These are phyloP conservation scores for Campoplex nolae DNA, from an alignment of 2,888 invertebrate species.

Conservation along the genomic window DNA sequence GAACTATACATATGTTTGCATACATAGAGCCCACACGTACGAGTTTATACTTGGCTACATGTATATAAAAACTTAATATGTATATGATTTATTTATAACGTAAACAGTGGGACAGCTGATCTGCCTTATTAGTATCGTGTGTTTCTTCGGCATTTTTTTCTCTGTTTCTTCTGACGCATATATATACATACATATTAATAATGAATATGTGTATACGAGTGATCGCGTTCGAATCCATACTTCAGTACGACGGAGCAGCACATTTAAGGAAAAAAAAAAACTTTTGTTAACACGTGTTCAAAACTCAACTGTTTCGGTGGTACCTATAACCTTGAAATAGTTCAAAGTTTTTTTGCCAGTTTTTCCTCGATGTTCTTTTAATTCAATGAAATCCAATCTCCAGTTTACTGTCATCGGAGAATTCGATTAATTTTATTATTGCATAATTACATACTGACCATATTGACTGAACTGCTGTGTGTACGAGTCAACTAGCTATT, in stretches of 20 bases:
- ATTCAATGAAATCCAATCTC: background rate
- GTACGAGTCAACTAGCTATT: background rate
- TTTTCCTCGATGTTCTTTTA: background rate
- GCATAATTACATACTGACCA: background rate
- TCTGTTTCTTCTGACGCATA: background rate
- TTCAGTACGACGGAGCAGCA: background rate
- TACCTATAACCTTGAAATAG: background rate
- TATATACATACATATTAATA: background rate
- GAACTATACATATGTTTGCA: conserved; percentile 48
- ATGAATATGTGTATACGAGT: background rate
- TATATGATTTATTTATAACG: conserved; percentile 20
- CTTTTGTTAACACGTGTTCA: background rate
- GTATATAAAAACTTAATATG: background rate
- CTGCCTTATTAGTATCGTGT: conserved; percentile 5
- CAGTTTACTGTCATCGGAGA: background rate
- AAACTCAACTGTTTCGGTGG: background rate
- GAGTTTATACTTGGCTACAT: background rate
- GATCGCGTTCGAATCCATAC: background rate
- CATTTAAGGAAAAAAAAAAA: background rate
- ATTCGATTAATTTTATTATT: background rate
- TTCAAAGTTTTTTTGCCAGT: background rate
- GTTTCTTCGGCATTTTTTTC: background rate
- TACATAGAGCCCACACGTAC: background rate
- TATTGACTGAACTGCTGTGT: too few relatives aligned
- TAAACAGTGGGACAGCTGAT: conserved; percentile 19